A percentile compares a stretch with the other conserved stretches of the same genome.
Evolutionary conservation across 2,888 invertebrate genomes (phyloP).

Genomic region (Notodonta dromedarius): DNA sequence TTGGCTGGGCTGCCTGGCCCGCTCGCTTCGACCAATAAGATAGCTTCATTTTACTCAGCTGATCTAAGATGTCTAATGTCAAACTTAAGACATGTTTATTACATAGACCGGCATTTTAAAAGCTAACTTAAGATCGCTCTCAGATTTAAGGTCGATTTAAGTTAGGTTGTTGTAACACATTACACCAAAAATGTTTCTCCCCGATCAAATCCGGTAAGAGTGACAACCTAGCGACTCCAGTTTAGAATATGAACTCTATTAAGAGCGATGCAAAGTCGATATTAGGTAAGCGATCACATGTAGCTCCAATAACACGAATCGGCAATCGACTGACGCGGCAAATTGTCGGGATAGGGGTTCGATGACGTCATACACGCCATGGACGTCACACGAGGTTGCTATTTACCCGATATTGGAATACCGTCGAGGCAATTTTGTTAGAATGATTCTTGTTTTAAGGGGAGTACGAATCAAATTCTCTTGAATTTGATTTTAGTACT

Average conservation of each 20-base stretch:
- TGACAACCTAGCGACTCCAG: neutral
- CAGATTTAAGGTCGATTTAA: too few species aligned
- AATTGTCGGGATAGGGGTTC: constrained; percentile 9
- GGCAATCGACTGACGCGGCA: constrained; percentile 15
- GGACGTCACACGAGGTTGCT: neutral
- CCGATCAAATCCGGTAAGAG: too few species aligned
- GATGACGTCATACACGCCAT: constrained; percentile 18
- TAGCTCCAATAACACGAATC: constrained; percentile 12
- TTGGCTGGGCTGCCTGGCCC: too few species aligned
- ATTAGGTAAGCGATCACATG: neutral
- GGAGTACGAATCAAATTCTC: too few species aligned
- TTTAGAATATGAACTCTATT: neutral
- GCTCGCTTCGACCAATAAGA: too few species aligned
- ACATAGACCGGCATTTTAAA: too few species aligned
- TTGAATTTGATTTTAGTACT: too few species aligned
- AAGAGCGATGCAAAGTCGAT: neutral
- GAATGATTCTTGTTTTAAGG: neutral
- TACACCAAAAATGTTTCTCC: neutral
- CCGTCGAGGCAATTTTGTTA: neutral
- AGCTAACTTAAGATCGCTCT: too few species aligned
- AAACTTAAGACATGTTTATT: too few species aligned
- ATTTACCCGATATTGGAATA: constrained; percentile 4
- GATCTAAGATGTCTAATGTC: too few species aligned
- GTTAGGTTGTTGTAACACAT: too few species aligned
- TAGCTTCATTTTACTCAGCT: too few species aligned